A percentile compares a stretch with the other conserved stretches of the same genome.
Conservation (phyloP, 2,888 invertebrate species). For the Resseliella maxima region DNA sequence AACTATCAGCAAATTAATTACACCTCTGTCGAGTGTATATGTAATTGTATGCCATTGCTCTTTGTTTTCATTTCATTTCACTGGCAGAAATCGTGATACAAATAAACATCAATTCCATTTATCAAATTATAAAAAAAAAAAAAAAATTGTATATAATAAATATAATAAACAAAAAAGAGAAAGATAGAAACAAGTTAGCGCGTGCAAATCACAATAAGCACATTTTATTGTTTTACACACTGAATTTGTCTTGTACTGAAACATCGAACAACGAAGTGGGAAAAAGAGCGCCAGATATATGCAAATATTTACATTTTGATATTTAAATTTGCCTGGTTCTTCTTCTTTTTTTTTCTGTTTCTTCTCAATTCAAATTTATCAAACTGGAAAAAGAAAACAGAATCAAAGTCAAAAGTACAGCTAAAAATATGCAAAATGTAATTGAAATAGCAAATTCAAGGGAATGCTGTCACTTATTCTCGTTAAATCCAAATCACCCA, state of each 20-base stretch:
- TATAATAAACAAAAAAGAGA: neutral
- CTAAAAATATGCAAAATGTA: neutral
- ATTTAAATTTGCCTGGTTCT: neutral
- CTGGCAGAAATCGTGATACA: neutral
- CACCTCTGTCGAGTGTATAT: neutral
- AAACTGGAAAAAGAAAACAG: neutral
- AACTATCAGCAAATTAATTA: slow-evolving; percentile 3
- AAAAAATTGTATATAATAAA: no score
- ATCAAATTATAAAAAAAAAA: no score
- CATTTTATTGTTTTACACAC: neutral
- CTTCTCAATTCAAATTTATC: neutral
- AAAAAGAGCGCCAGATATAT: neutral
- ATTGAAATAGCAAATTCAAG: neutral
- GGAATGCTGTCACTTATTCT: neutral
- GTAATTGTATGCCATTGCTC: neutral
- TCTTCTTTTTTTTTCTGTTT: no score
- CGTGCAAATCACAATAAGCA: neutral
- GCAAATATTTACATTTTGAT: slow-evolving; percentile 39
- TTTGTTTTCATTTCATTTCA: neutral
- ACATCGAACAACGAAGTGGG: neutral
- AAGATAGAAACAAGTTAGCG: neutral
- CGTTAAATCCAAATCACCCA: no score
- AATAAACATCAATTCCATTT: neutral
- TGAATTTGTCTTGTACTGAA: neutral
- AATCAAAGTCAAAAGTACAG: slow-evolving; percentile 15